Evolutionary conservation across 2,113 vertebrate genomes (phyloP).

Genomic region (Lagenorhynchus albirostris): DNA sequence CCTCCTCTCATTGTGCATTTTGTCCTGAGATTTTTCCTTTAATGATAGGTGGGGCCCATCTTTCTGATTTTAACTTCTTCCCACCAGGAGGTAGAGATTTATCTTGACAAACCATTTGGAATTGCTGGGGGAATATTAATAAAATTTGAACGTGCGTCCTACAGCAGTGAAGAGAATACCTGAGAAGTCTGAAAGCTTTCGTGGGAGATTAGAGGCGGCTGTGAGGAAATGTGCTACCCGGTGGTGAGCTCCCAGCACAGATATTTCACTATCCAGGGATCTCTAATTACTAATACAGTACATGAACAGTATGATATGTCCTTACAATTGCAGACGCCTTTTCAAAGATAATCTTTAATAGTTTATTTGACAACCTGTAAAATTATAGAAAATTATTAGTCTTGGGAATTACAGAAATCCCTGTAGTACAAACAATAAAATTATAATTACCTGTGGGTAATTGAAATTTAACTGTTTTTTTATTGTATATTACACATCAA

Average conservation of each 20-base stretch:
- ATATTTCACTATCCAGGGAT: constrained; percentile 86
- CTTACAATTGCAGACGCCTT: constrained; percentile 87
- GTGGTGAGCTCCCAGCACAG: constrained; percentile 79
- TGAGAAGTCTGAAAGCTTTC: constrained; percentile 82
- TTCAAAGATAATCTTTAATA: constrained; percentile 91
- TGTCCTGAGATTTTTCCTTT: neutral
- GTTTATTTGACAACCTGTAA: constrained; percentile 91
- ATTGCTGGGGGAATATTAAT: constrained; percentile 78
- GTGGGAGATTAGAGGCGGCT: constrained; percentile 79
- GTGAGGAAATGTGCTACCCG: constrained; percentile 79
- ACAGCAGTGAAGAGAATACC: constrained; percentile 64
- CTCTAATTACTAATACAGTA: constrained; percentile 88
- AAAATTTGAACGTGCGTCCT: constrained; percentile 77
- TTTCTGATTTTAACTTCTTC: constrained; percentile 57
- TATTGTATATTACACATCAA: constrained; percentile 89
- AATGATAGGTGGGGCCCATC: constrained; percentile 14
- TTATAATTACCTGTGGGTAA: constrained; percentile 90
- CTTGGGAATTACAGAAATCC: constrained; percentile 89
- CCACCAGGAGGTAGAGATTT: constrained; percentile 50
- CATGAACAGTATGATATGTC: constrained; percentile 87
- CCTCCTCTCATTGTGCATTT: neutral
- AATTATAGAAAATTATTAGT: constrained; percentile 91
- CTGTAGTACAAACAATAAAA: constrained; percentile 88
- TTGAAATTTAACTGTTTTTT: constrained; percentile 91
- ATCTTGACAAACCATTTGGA: constrained; percentile 63